phyloP scores from a whole-genome alignment of 2,797 vertebrate genomes.

The Hipposideros larvatus region DNA sequence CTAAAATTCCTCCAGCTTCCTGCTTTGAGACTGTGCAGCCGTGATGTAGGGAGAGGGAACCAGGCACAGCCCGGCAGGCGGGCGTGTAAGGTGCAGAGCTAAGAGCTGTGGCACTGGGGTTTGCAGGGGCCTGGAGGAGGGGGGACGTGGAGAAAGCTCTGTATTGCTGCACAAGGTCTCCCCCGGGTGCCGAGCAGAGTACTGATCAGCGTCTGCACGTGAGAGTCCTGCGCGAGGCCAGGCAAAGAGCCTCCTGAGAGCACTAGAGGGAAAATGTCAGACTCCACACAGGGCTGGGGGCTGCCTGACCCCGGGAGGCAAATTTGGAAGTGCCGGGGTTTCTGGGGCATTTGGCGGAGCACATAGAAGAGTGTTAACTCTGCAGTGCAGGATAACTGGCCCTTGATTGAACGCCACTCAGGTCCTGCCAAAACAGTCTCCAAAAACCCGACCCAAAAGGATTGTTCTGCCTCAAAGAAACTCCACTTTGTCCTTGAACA shows the following conservation, averaged over 20 bases:
- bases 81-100: rapidly evolving
- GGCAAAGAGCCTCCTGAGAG: no score
- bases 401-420: rapidly evolving
- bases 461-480: not conserved
- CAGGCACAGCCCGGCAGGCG: rapidly evolving
- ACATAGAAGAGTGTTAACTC: rapidly evolving
- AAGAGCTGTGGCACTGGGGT: no score
- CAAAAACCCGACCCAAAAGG: not conserved
- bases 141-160: rapidly evolving
- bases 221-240: not conserved
- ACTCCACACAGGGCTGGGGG: rapidly evolving
- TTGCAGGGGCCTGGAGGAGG: not conserved
- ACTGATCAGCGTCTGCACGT: rapidly evolving
- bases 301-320: no score
- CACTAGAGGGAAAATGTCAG: no score
- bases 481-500: not conserved
- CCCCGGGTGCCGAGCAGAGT: rapidly evolving
- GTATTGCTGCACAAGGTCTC: not conserved
- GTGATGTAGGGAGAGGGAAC: rapidly evolving
- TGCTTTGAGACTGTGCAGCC: not conserved
- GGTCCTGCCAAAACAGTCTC: not conserved
- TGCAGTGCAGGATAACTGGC: rapidly evolving
- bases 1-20: no score
- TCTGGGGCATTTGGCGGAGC: rapidly evolving
- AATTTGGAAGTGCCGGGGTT: no score